These are phyloP conservation scores for Virgularia gustaviana DNA, from an alignment of 92 coral and sea anemone species.

Conservation along the genomic window DNA sequence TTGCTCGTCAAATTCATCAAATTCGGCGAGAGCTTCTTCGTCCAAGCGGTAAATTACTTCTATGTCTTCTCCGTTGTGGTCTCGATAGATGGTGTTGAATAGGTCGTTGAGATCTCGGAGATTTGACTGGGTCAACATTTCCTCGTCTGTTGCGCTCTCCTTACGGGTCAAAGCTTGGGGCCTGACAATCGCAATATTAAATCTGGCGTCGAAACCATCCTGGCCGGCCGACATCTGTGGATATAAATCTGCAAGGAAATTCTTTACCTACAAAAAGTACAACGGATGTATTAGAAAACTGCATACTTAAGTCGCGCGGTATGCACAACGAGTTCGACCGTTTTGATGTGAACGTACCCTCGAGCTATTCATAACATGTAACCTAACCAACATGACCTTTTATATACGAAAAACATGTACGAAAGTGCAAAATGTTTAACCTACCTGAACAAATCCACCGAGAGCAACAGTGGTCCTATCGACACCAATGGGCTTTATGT, in stretches of 20 bases:
- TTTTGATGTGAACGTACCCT: too few species aligned
- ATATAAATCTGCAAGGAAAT: constrained; percentile 51
- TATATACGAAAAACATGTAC: too few species aligned
- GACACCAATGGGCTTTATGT: constrained; percentile 26
- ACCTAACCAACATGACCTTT: too few species aligned
- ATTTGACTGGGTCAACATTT: constrained; percentile 19
- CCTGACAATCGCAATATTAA: constrained; percentile 36
- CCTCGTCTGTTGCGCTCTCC: constrained; percentile 45
- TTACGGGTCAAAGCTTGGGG: constrained; percentile 44
- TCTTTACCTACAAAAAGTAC: constrained; percentile 36
- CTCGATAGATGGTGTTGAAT: constrained; percentile 42
- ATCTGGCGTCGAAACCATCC: constrained; percentile 49
- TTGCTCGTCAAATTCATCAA: constrained; percentile 50
- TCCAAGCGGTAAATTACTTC: constrained; percentile 20
- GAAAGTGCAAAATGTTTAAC: not conserved
- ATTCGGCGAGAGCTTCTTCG: constrained; percentile 38
- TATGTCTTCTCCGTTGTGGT: constrained; percentile 47
- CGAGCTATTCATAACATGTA: too few species aligned
- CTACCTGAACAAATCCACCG: constrained; percentile 60
- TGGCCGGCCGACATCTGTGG: constrained; percentile 51
- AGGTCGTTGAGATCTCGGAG: constrained; percentile 38
- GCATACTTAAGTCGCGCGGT: too few species aligned
- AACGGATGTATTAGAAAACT: too few species aligned
- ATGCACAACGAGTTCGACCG: too few species aligned
- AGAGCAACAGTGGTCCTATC: constrained; percentile 50